Base-by-base conservation (phyloP, 2,797 vertebrate species). In the Erpetoichthys calabaricus region DNA sequence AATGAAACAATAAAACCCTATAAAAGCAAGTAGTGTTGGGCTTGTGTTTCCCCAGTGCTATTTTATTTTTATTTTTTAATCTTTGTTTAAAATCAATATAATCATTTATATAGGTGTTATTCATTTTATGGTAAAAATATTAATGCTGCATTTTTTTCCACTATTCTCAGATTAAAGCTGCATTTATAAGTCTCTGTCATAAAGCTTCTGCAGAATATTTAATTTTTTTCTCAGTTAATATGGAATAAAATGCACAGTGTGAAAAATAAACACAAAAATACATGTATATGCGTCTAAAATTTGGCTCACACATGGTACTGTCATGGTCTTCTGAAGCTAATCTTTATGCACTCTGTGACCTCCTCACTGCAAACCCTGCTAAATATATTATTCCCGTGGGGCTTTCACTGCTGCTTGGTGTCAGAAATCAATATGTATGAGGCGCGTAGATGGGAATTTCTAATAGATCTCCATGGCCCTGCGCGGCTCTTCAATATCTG, bases 391-490 rank as follows among this genome's bases (percentile, higher is more conserved):
- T 94, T 95, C 93, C 93, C 91, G 86, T 84, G 89, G 91, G 92
- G 86, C 90, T 93, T 92, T 92, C 91, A 90, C 90, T 91, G 92
- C 92, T 94, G 93, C 92, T 95, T 94, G 90, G 94, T 98, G 93
- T 96, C 93, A 97, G 91, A 92, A 97, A 98, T 98, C 93, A 98
- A 97, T 96, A 97, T 98, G 92, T 97, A 98, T 94, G 93, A 95
- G 91, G 89, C 88, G 88, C 86, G 88, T 92, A 92, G 93, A 94
- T 91, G 91, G 91, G 94, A 97, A 97, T 96, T 94, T 94, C 92
- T 95, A 96, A 98, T 96, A 94, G 91, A 94, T 95, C 92, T 97
- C 91, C 88, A 86, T 86, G 92, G 91, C 91, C 93, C 90, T 86
- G 91, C 75, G 87, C 89, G 94, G 89, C 93, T 95, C 92, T 92